Conservation (phyloP, 1,140 invertebrate genomes). For the Diachasma alloeum region DNA sequence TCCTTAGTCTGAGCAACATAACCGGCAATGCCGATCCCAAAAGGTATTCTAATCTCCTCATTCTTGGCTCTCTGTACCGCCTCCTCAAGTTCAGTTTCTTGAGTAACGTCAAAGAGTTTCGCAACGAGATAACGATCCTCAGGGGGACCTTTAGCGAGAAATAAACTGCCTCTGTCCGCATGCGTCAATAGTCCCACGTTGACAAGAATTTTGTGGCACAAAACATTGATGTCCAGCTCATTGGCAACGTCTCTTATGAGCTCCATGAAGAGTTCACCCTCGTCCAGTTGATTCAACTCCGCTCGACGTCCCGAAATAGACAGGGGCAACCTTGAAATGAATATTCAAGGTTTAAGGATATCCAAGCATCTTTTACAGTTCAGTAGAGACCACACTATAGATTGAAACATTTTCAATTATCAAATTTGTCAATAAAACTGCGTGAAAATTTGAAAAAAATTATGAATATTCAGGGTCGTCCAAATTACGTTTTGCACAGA, state of each 20-base stretch:
- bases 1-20: slow-evolving; percentile 87
- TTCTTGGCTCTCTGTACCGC: slow-evolving; percentile 74
- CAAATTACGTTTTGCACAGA: too few species aligned
- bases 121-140: slow-evolving; percentile 83
- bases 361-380: too few species aligned
- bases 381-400: too few species aligned
- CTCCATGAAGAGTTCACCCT: slow-evolving; percentile 90
- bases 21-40: slow-evolving; percentile 90
- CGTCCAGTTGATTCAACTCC: slow-evolving; percentile 73
- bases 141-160: slow-evolving; percentile 82
- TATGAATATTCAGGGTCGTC: too few species aligned
- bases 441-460: too few species aligned
- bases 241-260: slow-evolving; percentile 92
- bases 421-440: too few species aligned
- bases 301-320: slow-evolving; percentile 62
- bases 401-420: too few species aligned
- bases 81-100: slow-evolving; percentile 82
- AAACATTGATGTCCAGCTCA: slow-evolving; percentile 90
- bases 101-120: slow-evolving; percentile 91
- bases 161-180: slow-evolving; percentile 87
- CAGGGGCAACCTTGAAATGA: slow-evolving; percentile 37
- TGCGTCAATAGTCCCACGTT: slow-evolving; percentile 88
- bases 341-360: background rate
- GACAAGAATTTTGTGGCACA: slow-evolving; percentile 93
- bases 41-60: slow-evolving; percentile 87